Evolutionary conservation across 1,140 invertebrate genomes (phyloP).

Genomic region (Bicyclus anynana): DNA sequence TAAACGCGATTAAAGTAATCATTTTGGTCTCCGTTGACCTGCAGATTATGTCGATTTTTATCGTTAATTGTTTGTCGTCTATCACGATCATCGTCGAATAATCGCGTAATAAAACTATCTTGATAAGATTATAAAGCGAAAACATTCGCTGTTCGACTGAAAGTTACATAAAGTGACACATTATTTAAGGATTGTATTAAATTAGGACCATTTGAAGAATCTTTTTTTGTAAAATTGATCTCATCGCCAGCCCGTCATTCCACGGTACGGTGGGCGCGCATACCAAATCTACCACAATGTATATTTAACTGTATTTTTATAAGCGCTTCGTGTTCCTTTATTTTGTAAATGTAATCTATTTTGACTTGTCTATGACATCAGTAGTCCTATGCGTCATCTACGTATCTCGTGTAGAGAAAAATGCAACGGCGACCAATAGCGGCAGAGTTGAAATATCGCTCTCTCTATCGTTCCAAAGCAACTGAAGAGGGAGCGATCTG

Average conservation of each 20-base stretch:
- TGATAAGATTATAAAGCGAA: background rate
- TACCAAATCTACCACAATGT: conserved; percentile 69
- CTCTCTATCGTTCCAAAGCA: no score
- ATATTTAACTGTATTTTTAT: conserved; percentile 55
- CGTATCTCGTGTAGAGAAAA: no score
- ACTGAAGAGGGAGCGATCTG: no score
- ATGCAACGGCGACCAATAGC: no score
- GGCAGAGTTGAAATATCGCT: no score
- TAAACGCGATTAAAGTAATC: background rate
- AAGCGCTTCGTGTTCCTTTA: conserved; percentile 69
- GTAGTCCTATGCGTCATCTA: no score
- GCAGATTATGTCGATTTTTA: background rate
- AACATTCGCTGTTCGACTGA: no score
- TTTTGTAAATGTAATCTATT: conserved; percentile 52
- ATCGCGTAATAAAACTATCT: background rate
- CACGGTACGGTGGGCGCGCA: conserved; percentile 41
- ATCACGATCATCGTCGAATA: background rate
- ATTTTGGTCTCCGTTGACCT: background rate
- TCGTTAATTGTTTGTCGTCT: background rate
- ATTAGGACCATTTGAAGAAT: conserved; percentile 22
- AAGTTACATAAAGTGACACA: no score
- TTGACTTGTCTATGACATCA: background rate
- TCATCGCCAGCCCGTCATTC: conserved; percentile 45
- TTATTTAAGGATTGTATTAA: conserved; percentile 10
- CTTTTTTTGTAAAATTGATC: conserved; percentile 53